Evolutionary conservation across 2,888 invertebrate genomes (phyloP).

Genomic region (Plebejus argus): DNA sequence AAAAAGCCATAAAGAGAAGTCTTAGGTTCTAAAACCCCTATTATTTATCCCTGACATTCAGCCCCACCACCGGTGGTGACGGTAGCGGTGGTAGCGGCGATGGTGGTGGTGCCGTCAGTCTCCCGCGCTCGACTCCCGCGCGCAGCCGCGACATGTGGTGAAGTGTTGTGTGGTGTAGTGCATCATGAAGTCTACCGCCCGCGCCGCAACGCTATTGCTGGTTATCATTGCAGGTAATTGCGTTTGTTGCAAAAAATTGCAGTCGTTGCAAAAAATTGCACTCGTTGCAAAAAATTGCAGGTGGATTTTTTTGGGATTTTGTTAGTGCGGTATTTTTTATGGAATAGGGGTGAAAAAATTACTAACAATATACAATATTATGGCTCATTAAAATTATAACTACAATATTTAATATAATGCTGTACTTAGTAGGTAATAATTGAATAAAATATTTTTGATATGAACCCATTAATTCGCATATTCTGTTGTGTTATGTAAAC

Average conservation of each 20-base stretch:
- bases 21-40: neutral
- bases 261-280: neutral
- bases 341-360: neutral
- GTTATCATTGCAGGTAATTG: slow-evolving; percentile 67
- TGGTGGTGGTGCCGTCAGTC: slow-evolving; percentile 2
- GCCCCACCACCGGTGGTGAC: slow-evolving; percentile 52
- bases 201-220: slow-evolving; percentile 59
- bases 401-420: too few species aligned
- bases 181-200: slow-evolving; percentile 63
- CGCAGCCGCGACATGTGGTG: slow-evolving; percentile 70
- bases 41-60: slow-evolving; percentile 49
- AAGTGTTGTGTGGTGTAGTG: slow-evolving; percentile 61
- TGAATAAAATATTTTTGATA: too few species aligned
- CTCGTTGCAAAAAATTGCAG: neutral
- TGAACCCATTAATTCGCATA: neutral
- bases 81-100: neutral
- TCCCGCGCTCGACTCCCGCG: slow-evolving; percentile 72
- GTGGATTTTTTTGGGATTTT: neutral
- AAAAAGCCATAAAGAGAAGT: too few species aligned
- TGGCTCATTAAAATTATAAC: too few species aligned
- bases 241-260: neutral
- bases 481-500: neutral
- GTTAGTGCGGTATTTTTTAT: too few species aligned
- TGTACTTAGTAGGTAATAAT: too few species aligned
- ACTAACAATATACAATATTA: too few species aligned